Conservation (phyloP, 2,113 vertebrate species). For the Chelonoidis abingdonii region DNA sequence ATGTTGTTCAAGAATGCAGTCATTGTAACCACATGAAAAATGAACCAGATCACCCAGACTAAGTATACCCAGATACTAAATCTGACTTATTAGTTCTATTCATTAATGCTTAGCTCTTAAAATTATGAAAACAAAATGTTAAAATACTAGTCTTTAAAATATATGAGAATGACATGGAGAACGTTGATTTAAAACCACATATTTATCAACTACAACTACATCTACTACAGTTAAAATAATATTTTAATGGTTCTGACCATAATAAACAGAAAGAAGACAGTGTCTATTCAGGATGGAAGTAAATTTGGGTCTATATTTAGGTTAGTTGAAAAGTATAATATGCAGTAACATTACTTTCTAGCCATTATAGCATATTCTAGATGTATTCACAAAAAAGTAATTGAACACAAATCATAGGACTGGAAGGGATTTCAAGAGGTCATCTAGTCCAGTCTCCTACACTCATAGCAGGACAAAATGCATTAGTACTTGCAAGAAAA, state of each 20-base stretch:
- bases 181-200: neutral
- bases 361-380: neutral
- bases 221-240: neutral
- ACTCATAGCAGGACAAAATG: neutral
- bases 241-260: neutral
- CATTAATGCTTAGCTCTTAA: neutral
- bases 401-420: neutral
- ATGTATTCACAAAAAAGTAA: neutral
- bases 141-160: neutral
- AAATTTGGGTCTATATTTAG: neutral
- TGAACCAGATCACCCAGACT: fast-evolving
- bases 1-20: neutral
- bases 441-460: too few relatives aligned
- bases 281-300: neutral
- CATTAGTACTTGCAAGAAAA: neutral
- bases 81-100: neutral
- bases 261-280: neutral
- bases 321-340: neutral
- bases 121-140: neutral
- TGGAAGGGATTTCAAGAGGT: too few relatives aligned
- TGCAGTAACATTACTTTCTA: neutral
- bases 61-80: neutral
- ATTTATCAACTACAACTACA: neutral
- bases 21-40: neutral
- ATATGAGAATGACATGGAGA: neutral